These are phyloP conservation scores for Clepsis dumicolana DNA, from an alignment of 2,888 invertebrate genomes.

Conservation along the genomic window DNA sequence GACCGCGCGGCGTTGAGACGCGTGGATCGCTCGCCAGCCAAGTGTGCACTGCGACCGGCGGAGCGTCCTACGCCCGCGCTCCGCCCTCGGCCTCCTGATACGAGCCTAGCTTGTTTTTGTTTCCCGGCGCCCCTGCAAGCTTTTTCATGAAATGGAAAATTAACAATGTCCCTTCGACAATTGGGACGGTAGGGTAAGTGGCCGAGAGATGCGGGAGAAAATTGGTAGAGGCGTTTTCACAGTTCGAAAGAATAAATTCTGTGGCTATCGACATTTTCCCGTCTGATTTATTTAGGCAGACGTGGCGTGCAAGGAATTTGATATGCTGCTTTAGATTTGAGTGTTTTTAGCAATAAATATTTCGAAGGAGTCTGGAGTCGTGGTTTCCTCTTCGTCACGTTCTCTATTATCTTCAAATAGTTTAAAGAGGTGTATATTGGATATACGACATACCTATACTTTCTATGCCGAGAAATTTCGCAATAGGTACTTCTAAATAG, in stretches of 20 bases:
- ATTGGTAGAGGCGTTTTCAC: constrained; percentile 7
- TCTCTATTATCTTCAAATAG: not conserved
- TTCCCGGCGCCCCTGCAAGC: constrained; percentile 55
- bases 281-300: not conserved
- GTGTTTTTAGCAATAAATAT: not conserved
- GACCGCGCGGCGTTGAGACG: constrained; percentile 57
- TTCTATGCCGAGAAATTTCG: not conserved
- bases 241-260: not conserved
- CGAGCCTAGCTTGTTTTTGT: constrained; percentile 59
- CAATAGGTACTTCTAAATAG: not conserved
- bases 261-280: not conserved
- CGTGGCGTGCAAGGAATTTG: not conserved
- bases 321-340: not conserved
- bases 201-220: not conserved
- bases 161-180: constrained; percentile 49
- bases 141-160: constrained; percentile 40
- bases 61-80: constrained; percentile 56
- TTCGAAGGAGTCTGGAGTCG: too few relatives aligned
- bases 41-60: constrained; percentile 71
- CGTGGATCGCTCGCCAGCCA: constrained; percentile 69
- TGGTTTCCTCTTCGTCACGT: not conserved
- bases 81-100: constrained; percentile 59
- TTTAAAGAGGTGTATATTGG: not conserved
- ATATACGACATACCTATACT: not conserved
- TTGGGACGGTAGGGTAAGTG: constrained; percentile 44